Evolutionary conservation across 2,888 invertebrate species (phyloP).

Genomic region (Lamproptera curius): DNA sequence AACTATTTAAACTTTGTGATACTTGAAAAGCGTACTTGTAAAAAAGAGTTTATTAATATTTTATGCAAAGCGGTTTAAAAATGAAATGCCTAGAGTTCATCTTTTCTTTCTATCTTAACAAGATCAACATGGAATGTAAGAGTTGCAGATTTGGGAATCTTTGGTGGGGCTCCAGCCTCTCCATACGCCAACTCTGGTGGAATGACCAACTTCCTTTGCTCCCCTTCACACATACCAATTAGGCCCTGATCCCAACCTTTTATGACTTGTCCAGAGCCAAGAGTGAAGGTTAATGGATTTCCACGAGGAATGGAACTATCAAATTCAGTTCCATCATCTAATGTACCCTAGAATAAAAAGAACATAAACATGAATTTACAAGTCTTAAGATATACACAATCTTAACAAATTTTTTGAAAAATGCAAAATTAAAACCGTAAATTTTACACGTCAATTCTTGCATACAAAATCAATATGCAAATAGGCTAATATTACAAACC

Average conservation of each 20-base stretch:
- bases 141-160: slow-evolving; percentile 89
- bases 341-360: slow-evolving; percentile 86
- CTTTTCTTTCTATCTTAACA: slow-evolving; percentile 83
- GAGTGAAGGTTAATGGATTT: slow-evolving; percentile 87
- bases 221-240: slow-evolving; percentile 92
- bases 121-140: slow-evolving; percentile 89
- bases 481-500: too few relatives aligned
- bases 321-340: slow-evolving; percentile 91
- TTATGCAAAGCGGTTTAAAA: too few relatives aligned
- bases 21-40: too few relatives aligned
- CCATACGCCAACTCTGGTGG: slow-evolving; percentile 93
- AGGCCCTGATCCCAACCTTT: slow-evolving; percentile 95
- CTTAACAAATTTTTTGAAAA: too few relatives aligned
- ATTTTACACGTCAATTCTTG: too few relatives aligned
- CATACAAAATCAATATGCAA: too few relatives aligned
- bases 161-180: slow-evolving; percentile 87
- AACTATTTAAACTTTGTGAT: too few relatives aligned
- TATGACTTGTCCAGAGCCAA: slow-evolving; percentile 92
- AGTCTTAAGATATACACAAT: too few relatives aligned
- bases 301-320: slow-evolving; percentile 87
- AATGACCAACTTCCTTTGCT: slow-evolving; percentile 90
- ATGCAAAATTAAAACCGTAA: too few relatives aligned
- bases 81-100: slow-evolving; percentile 77
- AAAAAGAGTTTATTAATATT: too few relatives aligned
- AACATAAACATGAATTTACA: too few relatives aligned